Evolutionary conservation across 2,797 vertebrate genomes (phyloP), one percentile per base, ranked within the genome.

Genomic region (Arnoldichthys spilopterus): DNA sequence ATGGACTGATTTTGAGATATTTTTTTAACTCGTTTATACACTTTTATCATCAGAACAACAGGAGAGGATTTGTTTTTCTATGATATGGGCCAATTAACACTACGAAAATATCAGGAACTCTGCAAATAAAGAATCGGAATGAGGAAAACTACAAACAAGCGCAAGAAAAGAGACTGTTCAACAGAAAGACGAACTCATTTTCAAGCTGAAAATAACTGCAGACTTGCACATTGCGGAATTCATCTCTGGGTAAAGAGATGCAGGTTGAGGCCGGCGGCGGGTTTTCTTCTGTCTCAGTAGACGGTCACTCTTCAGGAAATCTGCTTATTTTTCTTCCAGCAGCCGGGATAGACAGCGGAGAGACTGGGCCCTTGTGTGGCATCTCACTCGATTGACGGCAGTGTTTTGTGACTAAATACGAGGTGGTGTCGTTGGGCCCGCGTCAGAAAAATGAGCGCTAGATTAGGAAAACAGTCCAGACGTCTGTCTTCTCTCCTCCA

Each of bases 351-450:
- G 64, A 77, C 1, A 0, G 13, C 8, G 79, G 83, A 74, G 56
- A 66, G 84, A 78, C 78, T 66, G 61, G 87, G 82, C 75, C 83
- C 76, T 74, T 67, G 75, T 77, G 26, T 37, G 58, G 32, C 7
- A 11, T 66, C 80, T n/a, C 6, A 16, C 22, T 43, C 89, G 88
- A 90, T 73, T 88, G 88, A 91, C 85, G 82, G 74, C 79, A 67
- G 78, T 88, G 86, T 89, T 91, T 89, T 80, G 80, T 89, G 82
- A 89, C 82, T 66, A 87, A 92, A 90, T 79, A 87, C 51, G 72
- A 74, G 47, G 62, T 1, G 66, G 78, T 37, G 9, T 69, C 53
- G 28, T 3, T 58, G 51, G 79, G 56, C 77, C 56, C 68, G 12
- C 4, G 43, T n/a, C 30, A 59, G 22, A 76, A 74, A 76, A 58